Conservation (phyloP, 2,888 invertebrate species). For the Hyposoter dolosus region DNA sequence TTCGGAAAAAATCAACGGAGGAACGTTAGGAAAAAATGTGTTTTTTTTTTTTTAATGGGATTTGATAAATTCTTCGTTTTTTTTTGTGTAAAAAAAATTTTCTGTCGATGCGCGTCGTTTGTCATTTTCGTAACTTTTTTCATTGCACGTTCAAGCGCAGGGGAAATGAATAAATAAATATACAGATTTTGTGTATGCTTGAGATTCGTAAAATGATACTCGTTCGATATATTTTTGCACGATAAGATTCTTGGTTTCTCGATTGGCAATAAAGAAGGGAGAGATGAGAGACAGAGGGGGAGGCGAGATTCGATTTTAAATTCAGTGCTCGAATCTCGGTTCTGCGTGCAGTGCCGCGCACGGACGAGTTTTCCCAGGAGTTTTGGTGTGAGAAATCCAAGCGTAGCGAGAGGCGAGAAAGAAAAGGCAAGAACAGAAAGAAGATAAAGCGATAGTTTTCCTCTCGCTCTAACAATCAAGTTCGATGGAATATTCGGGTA, state of each 20-base stretch:
- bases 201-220: constrained; percentile 7
- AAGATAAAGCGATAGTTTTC: constrained; percentile 35
- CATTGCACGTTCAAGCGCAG: neutral
- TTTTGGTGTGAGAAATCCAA: constrained; percentile 55
- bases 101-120: no score
- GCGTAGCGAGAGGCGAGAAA: constrained; percentile 52
- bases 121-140: neutral
- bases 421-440: constrained; percentile 47
- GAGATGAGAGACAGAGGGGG: constrained; percentile 56
- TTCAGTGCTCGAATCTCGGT: constrained; percentile 75
- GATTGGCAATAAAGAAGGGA: constrained; percentile 62
- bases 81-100: no score
- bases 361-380: constrained; percentile 75
- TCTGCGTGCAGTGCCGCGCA: constrained; percentile 74
- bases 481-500: constrained; percentile 65
- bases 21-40: neutral
- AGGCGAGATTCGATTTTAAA: constrained; percentile 75
- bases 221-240: constrained; percentile 23
- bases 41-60: neutral
- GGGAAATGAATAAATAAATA: neutral
- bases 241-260: constrained; percentile 58
- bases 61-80: no score
- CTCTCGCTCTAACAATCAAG: constrained; percentile 45
- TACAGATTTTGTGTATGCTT: constrained; percentile 16
- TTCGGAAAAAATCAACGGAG: neutral